phyloP scores from a whole-genome alignment of 2,797 vertebrate species.

The Allobates femoralis region DNA sequence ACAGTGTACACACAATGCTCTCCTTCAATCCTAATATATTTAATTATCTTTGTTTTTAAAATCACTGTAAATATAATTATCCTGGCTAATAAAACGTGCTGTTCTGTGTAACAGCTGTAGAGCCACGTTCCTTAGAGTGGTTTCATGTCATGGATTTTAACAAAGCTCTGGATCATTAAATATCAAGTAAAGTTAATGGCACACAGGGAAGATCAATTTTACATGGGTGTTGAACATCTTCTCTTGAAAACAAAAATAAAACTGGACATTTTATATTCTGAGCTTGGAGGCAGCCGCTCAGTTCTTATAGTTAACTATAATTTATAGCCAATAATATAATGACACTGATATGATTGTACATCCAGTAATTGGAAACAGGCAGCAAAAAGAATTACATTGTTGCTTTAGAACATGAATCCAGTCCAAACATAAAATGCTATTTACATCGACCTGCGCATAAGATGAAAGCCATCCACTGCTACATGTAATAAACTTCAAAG shows the following conservation, averaged over 20 bases:
- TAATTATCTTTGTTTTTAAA: slow-evolving; percentile 29
- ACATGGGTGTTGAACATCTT: slow-evolving; percentile 44
- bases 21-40: slow-evolving; percentile 29
- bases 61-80: slow-evolving; percentile 27
- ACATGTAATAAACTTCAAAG: not conserved
- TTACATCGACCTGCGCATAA: not conserved
- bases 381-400: not conserved
- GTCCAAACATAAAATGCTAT: not conserved
- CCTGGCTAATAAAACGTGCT: slow-evolving; percentile 16
- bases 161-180: slow-evolving; percentile 46
- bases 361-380: slow-evolving; percentile 21
- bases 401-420: not conserved
- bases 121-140: not conserved
- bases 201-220: slow-evolving; percentile 49
- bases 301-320: not conserved
- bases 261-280: not conserved
- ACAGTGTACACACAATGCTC: not conserved
- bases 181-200: slow-evolving; percentile 48
- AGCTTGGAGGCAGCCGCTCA: slow-evolving; percentile 10
- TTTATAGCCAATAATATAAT: slow-evolving; percentile 23
- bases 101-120: slow-evolving; percentile 44
- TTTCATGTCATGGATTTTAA: slow-evolving; percentile 47
- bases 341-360: not conserved
- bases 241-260: slow-evolving; percentile 39
- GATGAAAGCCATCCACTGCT: not conserved